Evolutionary conservation across 2,113 vertebrate species (phyloP).

Genomic region (Bos indicus): DNA sequence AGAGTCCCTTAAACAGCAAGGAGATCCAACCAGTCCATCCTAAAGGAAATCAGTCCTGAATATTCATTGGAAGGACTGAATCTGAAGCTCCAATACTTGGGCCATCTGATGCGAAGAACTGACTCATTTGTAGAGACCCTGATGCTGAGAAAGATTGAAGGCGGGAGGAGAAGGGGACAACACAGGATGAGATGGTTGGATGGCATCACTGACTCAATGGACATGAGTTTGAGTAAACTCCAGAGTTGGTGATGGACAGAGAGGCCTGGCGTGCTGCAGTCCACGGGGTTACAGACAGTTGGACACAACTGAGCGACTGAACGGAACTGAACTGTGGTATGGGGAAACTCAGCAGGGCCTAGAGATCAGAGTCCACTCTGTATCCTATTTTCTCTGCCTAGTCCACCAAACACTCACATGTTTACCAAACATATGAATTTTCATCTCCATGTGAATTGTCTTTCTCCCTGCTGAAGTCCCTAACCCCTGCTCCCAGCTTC

Average conservation of each 20-base stretch:
- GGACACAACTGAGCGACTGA: rapidly evolving
- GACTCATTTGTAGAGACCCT: neutral
- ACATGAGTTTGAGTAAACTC: neutral
- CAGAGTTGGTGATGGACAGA: neutral
- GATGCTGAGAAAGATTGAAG: neutral
- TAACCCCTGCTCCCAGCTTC: neutral
- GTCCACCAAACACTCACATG: neutral
- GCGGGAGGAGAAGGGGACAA: neutral
- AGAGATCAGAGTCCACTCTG: neutral
- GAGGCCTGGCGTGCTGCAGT: neutral
- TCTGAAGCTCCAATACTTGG: neutral
- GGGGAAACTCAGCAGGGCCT: neutral
- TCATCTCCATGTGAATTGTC: neutral
- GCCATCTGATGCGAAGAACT: neutral
- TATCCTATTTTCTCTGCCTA: neutral
- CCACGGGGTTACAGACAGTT: neutral
- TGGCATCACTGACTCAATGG: neutral
- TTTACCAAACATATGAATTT: neutral
- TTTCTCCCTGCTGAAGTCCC: neutral
- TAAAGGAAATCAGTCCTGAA: neutral
- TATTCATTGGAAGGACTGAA: neutral
- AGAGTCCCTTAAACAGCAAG: neutral
- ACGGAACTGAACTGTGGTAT: neutral
- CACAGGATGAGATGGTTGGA: neutral
- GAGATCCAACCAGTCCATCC: neutral